Evolutionary conservation across 2,113 vertebrate species (phyloP).

Genomic region (Sinocyclocheilus grahami): DNA sequence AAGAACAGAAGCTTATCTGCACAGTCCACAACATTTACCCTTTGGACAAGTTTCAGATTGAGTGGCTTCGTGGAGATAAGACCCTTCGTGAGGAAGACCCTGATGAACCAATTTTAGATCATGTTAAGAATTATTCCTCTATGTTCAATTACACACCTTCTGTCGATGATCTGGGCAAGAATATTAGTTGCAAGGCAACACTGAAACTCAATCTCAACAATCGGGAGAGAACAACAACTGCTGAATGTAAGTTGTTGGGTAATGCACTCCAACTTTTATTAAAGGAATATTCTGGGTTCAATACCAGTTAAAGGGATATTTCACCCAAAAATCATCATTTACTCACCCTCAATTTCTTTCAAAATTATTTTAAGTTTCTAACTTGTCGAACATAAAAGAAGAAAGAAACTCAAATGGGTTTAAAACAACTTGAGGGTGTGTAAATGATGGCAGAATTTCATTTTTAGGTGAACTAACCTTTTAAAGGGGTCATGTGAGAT

Average conservation of each 20-base stretch:
- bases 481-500: too few species aligned
- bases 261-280: not conserved
- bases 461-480: too few species aligned
- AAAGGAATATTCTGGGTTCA: not conserved
- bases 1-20: conserved; percentile 23
- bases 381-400: too few species aligned
- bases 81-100: accelerated
- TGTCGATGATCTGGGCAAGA: conserved; percentile 16
- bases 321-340: too few species aligned
- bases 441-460: too few species aligned
- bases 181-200: conserved; percentile 44
- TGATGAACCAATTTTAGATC: too few species aligned
- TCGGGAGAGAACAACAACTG: not conserved
- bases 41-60: not conserved
- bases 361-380: too few species aligned
- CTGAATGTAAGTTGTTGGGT: conserved; percentile 29
- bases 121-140: not conserved
- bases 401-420: too few species aligned
- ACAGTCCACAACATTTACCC: conserved; percentile 43
- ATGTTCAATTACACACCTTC: conserved; percentile 14
- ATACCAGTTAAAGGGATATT: too few species aligned
- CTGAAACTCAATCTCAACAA: not conserved
- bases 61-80: conserved; percentile 42
- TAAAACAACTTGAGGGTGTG: too few species aligned
- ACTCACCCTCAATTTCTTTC: too few species aligned